These are phyloP conservation scores for Magallana angulata DNA, from an alignment of 1,140 invertebrate genomes.

Conservation along the genomic window DNA sequence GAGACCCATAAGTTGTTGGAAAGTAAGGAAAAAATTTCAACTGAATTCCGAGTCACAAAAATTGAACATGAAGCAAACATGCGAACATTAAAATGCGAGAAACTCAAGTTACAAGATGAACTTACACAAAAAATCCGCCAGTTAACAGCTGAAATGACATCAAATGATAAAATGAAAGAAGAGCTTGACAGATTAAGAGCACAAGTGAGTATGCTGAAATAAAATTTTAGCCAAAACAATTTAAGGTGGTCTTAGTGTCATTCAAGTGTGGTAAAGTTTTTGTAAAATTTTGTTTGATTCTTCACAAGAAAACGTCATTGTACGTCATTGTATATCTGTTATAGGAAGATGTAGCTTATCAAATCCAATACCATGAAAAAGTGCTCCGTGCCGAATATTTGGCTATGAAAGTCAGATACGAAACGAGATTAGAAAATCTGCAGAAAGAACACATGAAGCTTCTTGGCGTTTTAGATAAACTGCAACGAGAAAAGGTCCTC, in stretches of 20 bases:
- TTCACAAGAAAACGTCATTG: too few species aligned
- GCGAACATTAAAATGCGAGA: constrained; percentile 62
- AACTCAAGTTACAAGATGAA: constrained; percentile 66
- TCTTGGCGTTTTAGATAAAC: constrained; percentile 88
- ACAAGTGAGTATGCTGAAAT: constrained; percentile 60
- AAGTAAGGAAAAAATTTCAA: constrained; percentile 68
- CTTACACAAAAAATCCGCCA: constrained; percentile 67
- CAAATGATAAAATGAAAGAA: constrained; percentile 65
- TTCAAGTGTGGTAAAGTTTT: neutral
- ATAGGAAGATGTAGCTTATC: constrained; percentile 77
- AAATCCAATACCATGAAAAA: constrained; percentile 88
- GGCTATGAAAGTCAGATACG: constrained; percentile 92
- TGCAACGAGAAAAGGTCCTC: constrained; percentile 92
- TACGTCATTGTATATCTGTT: neutral
- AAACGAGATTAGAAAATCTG: constrained; percentile 90
- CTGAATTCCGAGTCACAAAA: constrained; percentile 61
- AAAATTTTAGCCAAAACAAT: neutral
- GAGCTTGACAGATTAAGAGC: constrained; percentile 63
- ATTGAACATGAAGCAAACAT: constrained; percentile 65
- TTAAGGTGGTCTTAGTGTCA: neutral
- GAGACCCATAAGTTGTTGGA: constrained; percentile 67
- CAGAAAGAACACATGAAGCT: constrained; percentile 90
- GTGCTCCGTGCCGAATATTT: constrained; percentile 90
- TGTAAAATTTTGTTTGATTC: neutral
- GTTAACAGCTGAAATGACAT: constrained; percentile 67